Conservation (phyloP, 2,113 vertebrate species). For the Anas platyrhynchos region DNA sequence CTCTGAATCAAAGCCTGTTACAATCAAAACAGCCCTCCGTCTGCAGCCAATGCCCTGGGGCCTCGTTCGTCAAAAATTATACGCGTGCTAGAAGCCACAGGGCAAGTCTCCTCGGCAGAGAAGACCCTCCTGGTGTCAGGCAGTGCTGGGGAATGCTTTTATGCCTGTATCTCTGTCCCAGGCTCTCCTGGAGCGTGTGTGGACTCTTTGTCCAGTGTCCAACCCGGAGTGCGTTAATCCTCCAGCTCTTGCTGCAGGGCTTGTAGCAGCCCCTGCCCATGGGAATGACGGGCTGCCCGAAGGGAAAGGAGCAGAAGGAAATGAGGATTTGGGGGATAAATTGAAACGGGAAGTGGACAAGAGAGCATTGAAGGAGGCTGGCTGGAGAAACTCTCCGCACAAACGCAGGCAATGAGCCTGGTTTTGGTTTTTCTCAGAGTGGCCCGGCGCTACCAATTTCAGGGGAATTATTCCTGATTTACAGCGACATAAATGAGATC, state of each 20-base stretch:
- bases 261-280: not conserved
- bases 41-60: conserved; percentile 43
- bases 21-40: conserved; percentile 42
- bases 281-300: not conserved
- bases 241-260: not conserved
- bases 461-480: not conserved
- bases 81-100: not conserved
- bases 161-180: not conserved
- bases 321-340: conserved; percentile 2
- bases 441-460: not conserved
- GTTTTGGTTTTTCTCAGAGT: not conserved
- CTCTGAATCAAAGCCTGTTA: conserved; percentile 69
- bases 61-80: conserved; percentile 19
- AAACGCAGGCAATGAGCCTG: not conserved
- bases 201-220: not conserved
- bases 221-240: not conserved
- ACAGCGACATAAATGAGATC: not conserved
- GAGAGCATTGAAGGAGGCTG: not conserved
- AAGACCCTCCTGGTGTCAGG: conserved; percentile 11
- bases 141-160: not conserved
- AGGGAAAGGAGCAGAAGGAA: not conserved
- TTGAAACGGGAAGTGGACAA: conserved; percentile 35
- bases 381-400: not conserved
- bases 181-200: not conserved
- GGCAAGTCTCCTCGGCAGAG: not conserved